These are phyloP conservation scores for Acropora yongei DNA, from an alignment of 64 coral and sea anemone species.

Conservation along the genomic window DNA sequence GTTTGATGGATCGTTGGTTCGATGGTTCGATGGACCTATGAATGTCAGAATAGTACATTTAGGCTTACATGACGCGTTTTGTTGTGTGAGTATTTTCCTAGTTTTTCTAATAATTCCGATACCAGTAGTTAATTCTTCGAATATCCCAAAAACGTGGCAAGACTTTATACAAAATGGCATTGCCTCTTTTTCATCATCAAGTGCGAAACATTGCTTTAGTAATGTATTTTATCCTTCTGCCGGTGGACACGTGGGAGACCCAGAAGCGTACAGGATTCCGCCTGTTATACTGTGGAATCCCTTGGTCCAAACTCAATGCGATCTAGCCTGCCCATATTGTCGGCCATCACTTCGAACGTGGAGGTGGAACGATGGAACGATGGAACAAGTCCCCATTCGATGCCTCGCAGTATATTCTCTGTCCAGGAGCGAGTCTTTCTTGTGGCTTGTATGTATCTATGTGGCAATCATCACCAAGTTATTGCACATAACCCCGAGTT, in stretches of 20 bases:
- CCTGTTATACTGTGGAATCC: conserved; percentile 52
- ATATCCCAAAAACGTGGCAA: conserved; percentile 21
- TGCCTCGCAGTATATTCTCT: conserved; percentile 51
- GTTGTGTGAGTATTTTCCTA: conserved; percentile 2
- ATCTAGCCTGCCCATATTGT: conserved; percentile 4
- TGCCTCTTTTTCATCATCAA: conserved; percentile 11
- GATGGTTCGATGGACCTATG: neutral
- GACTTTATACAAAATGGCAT: conserved; percentile 24
- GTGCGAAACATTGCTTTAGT: too few relatives aligned
- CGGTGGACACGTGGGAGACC: conserved; percentile 6
- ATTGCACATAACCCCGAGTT: conserved; percentile 52
- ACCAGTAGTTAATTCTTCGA: conserved; percentile 22
- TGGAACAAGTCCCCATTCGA: conserved; percentile 28
- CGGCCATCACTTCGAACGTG: neutral
- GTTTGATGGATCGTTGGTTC: too few relatives aligned
- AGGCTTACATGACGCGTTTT: conserved; percentile 18
- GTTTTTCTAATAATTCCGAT: conserved; percentile 5
- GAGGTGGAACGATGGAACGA: conserved; percentile 50
- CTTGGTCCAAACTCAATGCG: conserved; percentile 27
- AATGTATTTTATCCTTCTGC: too few relatives aligned
- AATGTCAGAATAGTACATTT: conserved; percentile 23
- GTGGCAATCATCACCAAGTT: conserved; percentile 65
- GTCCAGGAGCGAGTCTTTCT: conserved; percentile 53
- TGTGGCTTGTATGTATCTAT: conserved; percentile 60
- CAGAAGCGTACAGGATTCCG: conserved; percentile 34